Percentiles rank a stretch among this genome's conserved stretches.
Conservation (phyloP, 2,797 vertebrate species). For the Phoebastria nigripes region DNA sequence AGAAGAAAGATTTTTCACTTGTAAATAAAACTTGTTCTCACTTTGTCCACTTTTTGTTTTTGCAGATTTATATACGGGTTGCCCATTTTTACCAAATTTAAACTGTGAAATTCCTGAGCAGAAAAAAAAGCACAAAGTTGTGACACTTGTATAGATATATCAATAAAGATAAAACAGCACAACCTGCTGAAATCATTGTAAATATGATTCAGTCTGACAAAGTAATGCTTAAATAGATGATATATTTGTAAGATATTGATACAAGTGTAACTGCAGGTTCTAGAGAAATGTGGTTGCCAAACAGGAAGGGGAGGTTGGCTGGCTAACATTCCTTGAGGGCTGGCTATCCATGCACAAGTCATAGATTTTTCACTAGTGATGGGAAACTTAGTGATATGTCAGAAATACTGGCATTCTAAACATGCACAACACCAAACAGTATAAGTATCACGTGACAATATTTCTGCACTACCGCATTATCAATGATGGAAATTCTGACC, state of each 20-base stretch:
- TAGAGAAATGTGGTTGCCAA: neutral
- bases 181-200: neutral
- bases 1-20: neutral
- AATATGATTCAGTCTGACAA: neutral
- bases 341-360: neutral
- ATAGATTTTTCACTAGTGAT: neutral
- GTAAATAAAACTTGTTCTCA: neutral
- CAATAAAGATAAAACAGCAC: neutral
- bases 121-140: neutral
- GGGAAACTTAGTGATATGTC: neutral
- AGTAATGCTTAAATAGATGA: neutral
- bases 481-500: neutral
- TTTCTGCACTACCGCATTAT: neutral
- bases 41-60: neutral
- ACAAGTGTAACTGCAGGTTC: neutral
- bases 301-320: neutral
- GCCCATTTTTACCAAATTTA: neutral
- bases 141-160: neutral
- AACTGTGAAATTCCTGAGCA: neutral
- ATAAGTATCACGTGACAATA: neutral
- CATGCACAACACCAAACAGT: accelerated
- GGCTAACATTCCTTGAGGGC: neutral
- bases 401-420: neutral
- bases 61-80: neutral
- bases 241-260: neutral